Base-by-base conservation (phyloP, 2,797 vertebrate species). In the Pyrocephalus nanus region DNA sequence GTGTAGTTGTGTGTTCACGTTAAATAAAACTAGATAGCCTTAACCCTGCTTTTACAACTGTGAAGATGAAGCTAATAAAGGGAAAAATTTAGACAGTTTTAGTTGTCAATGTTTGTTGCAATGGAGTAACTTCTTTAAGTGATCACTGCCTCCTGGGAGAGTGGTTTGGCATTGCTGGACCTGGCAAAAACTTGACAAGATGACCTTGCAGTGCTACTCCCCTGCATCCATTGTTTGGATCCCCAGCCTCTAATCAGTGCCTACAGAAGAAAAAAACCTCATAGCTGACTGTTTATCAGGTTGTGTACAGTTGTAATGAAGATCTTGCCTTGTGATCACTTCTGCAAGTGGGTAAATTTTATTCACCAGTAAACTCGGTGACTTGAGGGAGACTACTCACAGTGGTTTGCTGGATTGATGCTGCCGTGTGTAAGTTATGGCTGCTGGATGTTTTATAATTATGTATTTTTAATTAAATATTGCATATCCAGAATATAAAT, bases 401-500 rank as follows among this genome's bases (percentile, higher is more conserved):
- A 75, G 80, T 42, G 61, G 51, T 86, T 95, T 95, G 77, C 64
- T 1, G 2, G 36, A 71, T 81, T 58, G 65, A 78, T 72, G 72
- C 73, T 96, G 76, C 58, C 15, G 3, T 54, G 48, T 78, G 70
- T 90, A 66, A 95, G 81, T 45, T 58, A 55, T 73, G 45, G 50
- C 64, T 93, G 72, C 54, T 93, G 72, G 74, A 93, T 96, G 36
- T 81, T 73, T 91, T 92, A 65, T 73, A 92, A 84, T 95, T 73
- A 84, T 42, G 36, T 54, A 42, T 54, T 93, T 89, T 94, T 88
- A 95, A 95, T 96, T 96, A 94, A 95, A 92, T 89, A 72, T 55
- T 93, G 85, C 92, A 15, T 92, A 91, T 97, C 47, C 96, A 92
- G 96, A 96, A 88, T 92, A 69, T 78, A 87, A 94, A 76, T 91